Percentiles rank a stretch among this genome's conserved stretches.
phyloP scores from a whole-genome alignment of 2,113 vertebrate species.

The Trinectes maculatus region DNA sequence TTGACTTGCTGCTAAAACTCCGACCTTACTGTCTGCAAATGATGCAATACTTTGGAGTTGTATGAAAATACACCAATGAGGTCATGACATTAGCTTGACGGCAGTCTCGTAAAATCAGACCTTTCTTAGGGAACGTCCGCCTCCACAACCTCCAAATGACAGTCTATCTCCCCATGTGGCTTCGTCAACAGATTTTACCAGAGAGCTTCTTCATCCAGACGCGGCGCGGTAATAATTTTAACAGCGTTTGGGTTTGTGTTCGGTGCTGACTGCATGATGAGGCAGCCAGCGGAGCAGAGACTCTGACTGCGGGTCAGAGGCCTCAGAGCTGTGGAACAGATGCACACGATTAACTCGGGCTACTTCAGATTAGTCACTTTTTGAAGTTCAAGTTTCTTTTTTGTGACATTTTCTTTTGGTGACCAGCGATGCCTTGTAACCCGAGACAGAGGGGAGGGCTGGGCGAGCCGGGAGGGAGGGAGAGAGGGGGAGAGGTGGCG shows the following conservation, averaged over 20 bases:
- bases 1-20: not conserved
- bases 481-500: not conserved
- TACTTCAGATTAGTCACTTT: constrained; percentile 73
- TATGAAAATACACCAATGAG: too few relatives aligned
- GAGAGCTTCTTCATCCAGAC: constrained; percentile 8
- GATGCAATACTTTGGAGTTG: not conserved
- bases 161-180: constrained; percentile 34
- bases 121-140: constrained; percentile 7
- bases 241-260: constrained; percentile 15
- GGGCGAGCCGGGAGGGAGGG: constrained; percentile 11
- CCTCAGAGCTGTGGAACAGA: constrained; percentile 62
- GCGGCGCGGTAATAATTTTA: constrained; percentile 18
- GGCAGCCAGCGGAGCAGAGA: constrained; percentile 20
- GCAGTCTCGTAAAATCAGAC: constrained; percentile 26
- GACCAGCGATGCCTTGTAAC: constrained; percentile 69
- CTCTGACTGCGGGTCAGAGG: constrained; percentile 42
- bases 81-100: constrained; percentile 17
- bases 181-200: constrained; percentile 32
- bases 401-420: constrained; percentile 73
- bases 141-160: constrained; percentile 24
- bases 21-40: not conserved
- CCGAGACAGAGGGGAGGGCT: constrained; percentile 54
- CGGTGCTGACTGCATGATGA: constrained; percentile 13
- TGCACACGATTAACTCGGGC: constrained; percentile 77
- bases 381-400: constrained; percentile 79